Evolutionary conservation across 2,113 vertebrate species (phyloP), one percentile per base, ranked within the genome.

Genomic region (Takifugu bimaculatus): DNA sequence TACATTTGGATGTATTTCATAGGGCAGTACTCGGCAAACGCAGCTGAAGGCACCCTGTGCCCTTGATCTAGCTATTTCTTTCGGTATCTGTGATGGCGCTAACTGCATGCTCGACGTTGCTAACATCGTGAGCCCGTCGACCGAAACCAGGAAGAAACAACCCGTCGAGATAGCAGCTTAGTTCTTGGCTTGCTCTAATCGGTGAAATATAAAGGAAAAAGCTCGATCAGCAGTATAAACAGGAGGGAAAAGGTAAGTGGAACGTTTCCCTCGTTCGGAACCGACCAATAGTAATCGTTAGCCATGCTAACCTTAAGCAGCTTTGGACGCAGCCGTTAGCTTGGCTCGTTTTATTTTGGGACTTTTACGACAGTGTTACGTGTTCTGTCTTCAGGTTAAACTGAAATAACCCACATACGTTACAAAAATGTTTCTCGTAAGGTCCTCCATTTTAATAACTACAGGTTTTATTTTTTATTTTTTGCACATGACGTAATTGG

Each of bases 141-240:
- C 55, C 25, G 3, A 44, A 83, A 85, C 70, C 83, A 81, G 86
- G 86, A 86, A 88, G 86, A 71, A 73, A 64, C 52, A 56, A 50
- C 20, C 56, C 26, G 68, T 62, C 66, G 48, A 63, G 1, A 59
- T 26, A 25, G 58, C 61, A 20, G 50, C 35, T 67, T 43, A 75
- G 83, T 79, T 81, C 68, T 11, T 28, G 51, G 60, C 50, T 67
- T 45, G 50, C 29, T 60, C 27, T 0, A 26, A 54, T 51, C 28
- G n/a, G 7, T 47, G 26, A 43, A 25, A 29, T 29, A 35, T 11
- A 29, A 13, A 12, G 35, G 50, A 28, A n/a, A 13, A 50, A 4
- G 39, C 53, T 49, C 43, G 45, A 49, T 44, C 13, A 32, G 26
- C 14, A 44, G 5, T 6, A 59, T 32, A 43, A 14, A 43, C n/a